Base-by-base conservation (phyloP, 2,888 invertebrate genomes). In the Tipula vernalis region DNA sequence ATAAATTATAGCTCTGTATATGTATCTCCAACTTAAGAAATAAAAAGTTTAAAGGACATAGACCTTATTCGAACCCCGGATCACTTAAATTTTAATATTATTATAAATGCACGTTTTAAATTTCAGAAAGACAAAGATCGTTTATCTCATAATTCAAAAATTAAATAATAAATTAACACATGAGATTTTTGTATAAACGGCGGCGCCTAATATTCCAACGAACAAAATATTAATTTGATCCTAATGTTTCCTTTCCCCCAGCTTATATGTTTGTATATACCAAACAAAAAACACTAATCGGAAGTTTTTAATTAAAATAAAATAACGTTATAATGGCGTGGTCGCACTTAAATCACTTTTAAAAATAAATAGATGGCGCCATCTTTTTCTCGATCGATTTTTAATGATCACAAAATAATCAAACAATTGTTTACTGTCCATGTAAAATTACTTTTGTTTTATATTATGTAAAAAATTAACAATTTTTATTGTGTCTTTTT, bases 121-220 rank as follows among this genome's bases (percentile, higher is more conserved):
- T 71, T 71, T 71, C 71, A 71, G 28, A 71, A 57, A 28, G 28
- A 71, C 18, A 71, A 51, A 51, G 51, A 51, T 51, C 51, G 51
- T 71, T 71, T 71, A 71, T 71, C 71, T 71, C 71, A 71, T 71
- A 71, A 71, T 71, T 71, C 71, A 71, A 71, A 71, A 71, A 71
- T 71, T 71, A 71, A 71, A 71, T 28, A 28, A 71, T 71, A 71
- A 71, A 71, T 71, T 71, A 71, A 71, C 71, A 71, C 71, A 71
- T 71, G 71, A 10, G 71, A 71, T 71, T 28, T 71, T 71, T 8
- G 6, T 71, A 28, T 71, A 71, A 71, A 71, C 71, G 71, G 71
- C 71, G 71, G 71, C 71, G 71, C 71, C 71, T 18, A 71, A 71
- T 71, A 47, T 42, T 10, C 42, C 2, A 42, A 18, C 71, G 71